These are phyloP conservation scores for Epinotia ramella DNA, from an alignment of 2,888 invertebrate genomes.

Conservation along the genomic window DNA sequence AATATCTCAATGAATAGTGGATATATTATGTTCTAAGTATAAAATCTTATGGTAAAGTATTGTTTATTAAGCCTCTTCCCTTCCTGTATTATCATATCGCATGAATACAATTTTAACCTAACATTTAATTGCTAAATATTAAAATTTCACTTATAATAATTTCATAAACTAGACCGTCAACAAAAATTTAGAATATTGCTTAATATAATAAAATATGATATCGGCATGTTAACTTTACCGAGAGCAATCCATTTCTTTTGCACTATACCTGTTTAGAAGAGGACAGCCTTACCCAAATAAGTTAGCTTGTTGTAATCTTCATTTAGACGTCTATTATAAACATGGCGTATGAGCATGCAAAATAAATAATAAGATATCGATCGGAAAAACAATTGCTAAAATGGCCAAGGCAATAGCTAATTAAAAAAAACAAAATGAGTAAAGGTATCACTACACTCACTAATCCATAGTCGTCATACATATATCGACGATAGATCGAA, in stretches of 20 bases:
- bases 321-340: constrained; percentile 15
- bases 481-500: not conserved
- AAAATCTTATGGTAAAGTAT: constrained; percentile 23
- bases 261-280: not conserved
- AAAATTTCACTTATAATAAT: constrained; percentile 42
- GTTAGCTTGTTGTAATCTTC: not conserved
- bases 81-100: constrained; percentile 30
- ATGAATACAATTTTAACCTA: constrained; percentile 42
- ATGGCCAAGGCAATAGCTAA: not conserved
- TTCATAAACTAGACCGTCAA: constrained; percentile 34
- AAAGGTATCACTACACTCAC: not conserved
- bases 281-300: not conserved
- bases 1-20: constrained; percentile 32
- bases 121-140: constrained; percentile 36
- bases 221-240: constrained; percentile 15
- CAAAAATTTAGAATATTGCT: constrained; percentile 38
- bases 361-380: not conserved
- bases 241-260: not conserved
- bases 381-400: not conserved
- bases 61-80: constrained; percentile 51
- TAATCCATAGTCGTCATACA: too few species aligned
- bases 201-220: constrained; percentile 4
- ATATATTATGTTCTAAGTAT: constrained; percentile 21
- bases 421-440: not conserved
- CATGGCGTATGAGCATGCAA: constrained; percentile 26